phyloP scores from a whole-genome alignment of 2,113 vertebrate species.

The Acanthisitta chloris region DNA sequence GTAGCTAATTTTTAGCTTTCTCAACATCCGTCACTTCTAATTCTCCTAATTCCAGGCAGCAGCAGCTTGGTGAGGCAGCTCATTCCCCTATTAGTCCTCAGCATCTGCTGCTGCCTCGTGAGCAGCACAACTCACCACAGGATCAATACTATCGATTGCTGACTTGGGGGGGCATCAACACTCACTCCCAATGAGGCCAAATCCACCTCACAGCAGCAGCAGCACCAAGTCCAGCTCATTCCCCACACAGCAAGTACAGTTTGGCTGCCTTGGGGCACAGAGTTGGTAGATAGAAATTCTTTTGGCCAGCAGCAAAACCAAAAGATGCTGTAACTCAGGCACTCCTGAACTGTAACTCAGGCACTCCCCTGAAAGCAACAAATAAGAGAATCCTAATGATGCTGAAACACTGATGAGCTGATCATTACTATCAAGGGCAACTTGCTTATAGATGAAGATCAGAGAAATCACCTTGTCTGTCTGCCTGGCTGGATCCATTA shows the following conservation, averaged over 20 bases:
- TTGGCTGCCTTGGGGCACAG: background rate
- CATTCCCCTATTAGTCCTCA: background rate
- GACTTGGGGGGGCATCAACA: slow-evolving; percentile 16
- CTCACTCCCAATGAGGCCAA: slow-evolving; percentile 4
- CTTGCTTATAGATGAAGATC: background rate
- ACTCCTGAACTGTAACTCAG: background rate
- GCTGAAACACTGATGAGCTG: background rate
- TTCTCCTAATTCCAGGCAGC: background rate
- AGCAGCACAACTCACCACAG: background rate
- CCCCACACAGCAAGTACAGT: background rate
- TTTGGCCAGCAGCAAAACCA: background rate
- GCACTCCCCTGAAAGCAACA: background rate
- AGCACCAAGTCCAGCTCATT: background rate
- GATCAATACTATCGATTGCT: slow-evolving; percentile 41
- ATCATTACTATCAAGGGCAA: background rate
- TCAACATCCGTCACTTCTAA: background rate
- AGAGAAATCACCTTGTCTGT: background rate
- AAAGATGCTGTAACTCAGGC: background rate
- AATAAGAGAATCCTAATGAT: background rate
- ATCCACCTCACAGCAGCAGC: background rate
- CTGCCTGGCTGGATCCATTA: background rate
- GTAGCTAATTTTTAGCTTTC: background rate
- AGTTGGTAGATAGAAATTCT: background rate
- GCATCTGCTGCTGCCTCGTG: background rate
- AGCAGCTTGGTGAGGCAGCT: background rate